Base-by-base conservation (phyloP, 2,888 invertebrate species). In the Hyppa rectilinea region DNA sequence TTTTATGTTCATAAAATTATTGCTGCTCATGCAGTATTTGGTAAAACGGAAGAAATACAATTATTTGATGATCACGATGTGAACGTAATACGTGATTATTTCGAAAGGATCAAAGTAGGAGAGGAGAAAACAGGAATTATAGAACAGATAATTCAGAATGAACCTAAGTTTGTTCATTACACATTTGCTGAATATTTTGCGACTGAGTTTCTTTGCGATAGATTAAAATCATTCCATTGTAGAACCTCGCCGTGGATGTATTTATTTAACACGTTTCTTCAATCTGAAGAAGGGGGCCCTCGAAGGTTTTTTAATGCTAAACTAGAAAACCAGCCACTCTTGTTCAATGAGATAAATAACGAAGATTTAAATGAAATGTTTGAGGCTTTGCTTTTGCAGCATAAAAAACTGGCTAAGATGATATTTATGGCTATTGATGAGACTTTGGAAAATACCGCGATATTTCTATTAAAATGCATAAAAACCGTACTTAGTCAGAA, bases 131-230 rank as follows among this genome's bases (percentile, higher is more conserved):
- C 70, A 14, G 82, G 81, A 2, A 77, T 83, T 45, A 63, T 83
- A 31, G 68, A 67, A 36, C 64, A 23, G 40, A 71, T 82, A 20
- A 26, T 68, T 55, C 43, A 56, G 9, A 62, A 74, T 14, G 36
- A 78, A 53, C 80, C 78, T 10, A 68, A 74, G 49, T 83, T 82
- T 55, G 63, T 78, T 10, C 82, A 83, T 76, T 82, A 69, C 9
- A 75, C 80, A 29, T 82, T 74, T 53, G 82, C 75, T 36, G 82
- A 83, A 62, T 83, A 83, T 70, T 83, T 82, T 71, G 74, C 78
- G 12, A 64, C 59, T 10, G 83, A 83, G 61, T 76, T 74, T 65
- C 45, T 82, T 36, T 74, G 36, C 14, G 75, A 73, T 34, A 45
- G 47, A 43, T 34, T 73, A 36, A 58, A 66, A 66, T 53, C 58